Percentiles rank a stretch among this genome's conserved stretches.
These are phyloP conservation scores for Apolygus lucorum DNA, from an alignment of 1,140 invertebrate species.

Conservation along the genomic window DNA sequence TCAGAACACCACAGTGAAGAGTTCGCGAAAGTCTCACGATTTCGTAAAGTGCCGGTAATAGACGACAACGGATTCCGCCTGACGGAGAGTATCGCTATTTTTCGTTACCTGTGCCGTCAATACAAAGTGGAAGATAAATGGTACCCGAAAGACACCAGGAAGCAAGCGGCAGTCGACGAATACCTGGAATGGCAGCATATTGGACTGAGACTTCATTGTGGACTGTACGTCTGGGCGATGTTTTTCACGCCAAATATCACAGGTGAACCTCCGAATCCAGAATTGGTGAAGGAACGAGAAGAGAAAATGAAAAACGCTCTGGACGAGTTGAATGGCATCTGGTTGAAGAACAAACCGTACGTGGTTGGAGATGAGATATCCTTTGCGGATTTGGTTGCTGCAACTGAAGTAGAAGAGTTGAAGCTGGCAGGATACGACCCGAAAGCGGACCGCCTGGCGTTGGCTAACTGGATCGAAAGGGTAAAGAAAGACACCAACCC, in stretches of 20 bases:
- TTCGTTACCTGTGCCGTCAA: slow-evolving; percentile 50
- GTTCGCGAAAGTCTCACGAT: slow-evolving; percentile 57
- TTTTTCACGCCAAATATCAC: slow-evolving; percentile 45
- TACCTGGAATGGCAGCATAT: slow-evolving; percentile 82
- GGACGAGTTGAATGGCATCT: slow-evolving; percentile 51
- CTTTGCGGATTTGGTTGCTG: slow-evolving; percentile 69
- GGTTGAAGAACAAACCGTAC: slow-evolving; percentile 49
- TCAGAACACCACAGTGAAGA: slow-evolving; percentile 63
- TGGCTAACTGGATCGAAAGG: slow-evolving; percentile 54
- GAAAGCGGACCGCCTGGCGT: slow-evolving; percentile 45
- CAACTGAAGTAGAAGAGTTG: slow-evolving; percentile 78
- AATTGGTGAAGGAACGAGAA: slow-evolving; percentile 42
- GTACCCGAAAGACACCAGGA: slow-evolving; percentile 60
- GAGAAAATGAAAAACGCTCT: slow-evolving; percentile 47
- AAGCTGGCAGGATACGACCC: slow-evolving; percentile 53
- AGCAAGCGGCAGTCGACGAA: slow-evolving; percentile 69
- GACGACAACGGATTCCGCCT: slow-evolving; percentile 54
- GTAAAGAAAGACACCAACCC: slow-evolving; percentile 51
- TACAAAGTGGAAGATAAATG: slow-evolving; percentile 49
- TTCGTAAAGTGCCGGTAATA: slow-evolving; percentile 69
- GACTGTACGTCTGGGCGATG: slow-evolving; percentile 56
- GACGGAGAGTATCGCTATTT: slow-evolving; percentile 54
- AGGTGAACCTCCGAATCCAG: slow-evolving; percentile 40
- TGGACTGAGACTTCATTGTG: slow-evolving; percentile 55
- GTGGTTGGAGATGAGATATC: slow-evolving; percentile 56